These are phyloP conservation scores for Aldrovandia affinis DNA, from an alignment of 2,797 vertebrate genomes.

Conservation along the genomic window DNA sequence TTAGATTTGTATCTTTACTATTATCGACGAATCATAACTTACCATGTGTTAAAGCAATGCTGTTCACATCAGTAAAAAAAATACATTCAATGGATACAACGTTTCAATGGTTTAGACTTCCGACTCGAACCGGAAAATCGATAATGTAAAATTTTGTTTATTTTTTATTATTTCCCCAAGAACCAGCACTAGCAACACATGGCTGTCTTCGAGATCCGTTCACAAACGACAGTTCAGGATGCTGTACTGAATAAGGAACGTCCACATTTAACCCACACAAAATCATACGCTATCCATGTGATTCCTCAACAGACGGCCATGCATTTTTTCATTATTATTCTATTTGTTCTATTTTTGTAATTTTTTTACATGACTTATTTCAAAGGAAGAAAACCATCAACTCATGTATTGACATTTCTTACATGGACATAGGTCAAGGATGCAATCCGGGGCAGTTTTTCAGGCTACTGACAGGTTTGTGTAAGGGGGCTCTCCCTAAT, in stretches of 20 bases:
- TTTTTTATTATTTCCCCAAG: background rate
- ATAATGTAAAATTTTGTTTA: background rate
- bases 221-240: background rate
- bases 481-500: background rate
- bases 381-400: background rate
- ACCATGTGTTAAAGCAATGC: background rate
- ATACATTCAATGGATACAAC: background rate
- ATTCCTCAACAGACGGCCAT: background rate
- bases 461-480: background rate
- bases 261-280: background rate
- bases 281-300: background rate
- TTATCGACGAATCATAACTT: background rate
- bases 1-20: background rate
- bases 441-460: background rate
- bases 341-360: background rate
- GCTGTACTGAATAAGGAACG: background rate
- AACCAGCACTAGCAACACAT: background rate
- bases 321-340: background rate
- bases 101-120: background rate
- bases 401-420: background rate
- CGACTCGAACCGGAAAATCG: background rate
- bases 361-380: background rate
- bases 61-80: background rate
- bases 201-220: background rate
- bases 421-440: background rate